Evolutionary conservation across 2,113 vertebrate species (phyloP).

Genomic region (Chascanopsetta lugubris): DNA sequence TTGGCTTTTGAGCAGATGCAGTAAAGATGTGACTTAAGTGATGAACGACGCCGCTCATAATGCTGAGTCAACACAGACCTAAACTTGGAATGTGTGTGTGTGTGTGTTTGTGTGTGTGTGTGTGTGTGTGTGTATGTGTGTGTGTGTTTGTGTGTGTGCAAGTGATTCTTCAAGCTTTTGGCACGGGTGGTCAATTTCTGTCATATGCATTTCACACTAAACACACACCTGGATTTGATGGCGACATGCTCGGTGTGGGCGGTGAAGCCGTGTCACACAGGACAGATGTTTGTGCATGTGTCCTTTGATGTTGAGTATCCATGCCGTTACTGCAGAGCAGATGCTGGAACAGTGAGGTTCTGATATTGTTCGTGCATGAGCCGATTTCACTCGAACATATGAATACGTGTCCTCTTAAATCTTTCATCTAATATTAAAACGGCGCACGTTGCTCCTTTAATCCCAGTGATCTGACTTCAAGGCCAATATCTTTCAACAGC

Average conservation of each 20-base stretch:
- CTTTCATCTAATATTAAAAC: too few relatives aligned
- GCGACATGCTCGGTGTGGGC: neutral
- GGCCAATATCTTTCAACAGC: too few relatives aligned
- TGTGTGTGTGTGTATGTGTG: conserved; percentile 11
- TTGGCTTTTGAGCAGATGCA: conserved; percentile 38
- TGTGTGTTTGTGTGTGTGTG: conserved; percentile 16
- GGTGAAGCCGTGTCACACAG: neutral
- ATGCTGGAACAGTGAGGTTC: neutral
- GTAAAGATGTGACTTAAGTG: conserved; percentile 36
- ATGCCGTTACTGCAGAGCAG: neutral
- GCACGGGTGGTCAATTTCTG: neutral
- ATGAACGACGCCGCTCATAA: conserved; percentile 23
- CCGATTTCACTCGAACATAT: neutral
- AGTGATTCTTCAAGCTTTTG: neutral
- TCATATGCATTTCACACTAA: neutral
- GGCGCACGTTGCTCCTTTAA: too few relatives aligned
- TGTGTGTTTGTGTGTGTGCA: conserved; percentile 6
- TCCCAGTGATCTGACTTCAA: too few relatives aligned
- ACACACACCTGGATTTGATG: neutral
- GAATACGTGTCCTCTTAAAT: neutral
- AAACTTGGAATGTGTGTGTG: neutral
- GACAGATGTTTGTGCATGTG: conserved; percentile 11
- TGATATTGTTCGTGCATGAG: neutral
- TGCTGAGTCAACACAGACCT: conserved; percentile 37
- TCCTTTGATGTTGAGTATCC: conserved; percentile 11